Conservation (phyloP, 2,888 invertebrate genomes). For the Rapana venosa region DNA sequence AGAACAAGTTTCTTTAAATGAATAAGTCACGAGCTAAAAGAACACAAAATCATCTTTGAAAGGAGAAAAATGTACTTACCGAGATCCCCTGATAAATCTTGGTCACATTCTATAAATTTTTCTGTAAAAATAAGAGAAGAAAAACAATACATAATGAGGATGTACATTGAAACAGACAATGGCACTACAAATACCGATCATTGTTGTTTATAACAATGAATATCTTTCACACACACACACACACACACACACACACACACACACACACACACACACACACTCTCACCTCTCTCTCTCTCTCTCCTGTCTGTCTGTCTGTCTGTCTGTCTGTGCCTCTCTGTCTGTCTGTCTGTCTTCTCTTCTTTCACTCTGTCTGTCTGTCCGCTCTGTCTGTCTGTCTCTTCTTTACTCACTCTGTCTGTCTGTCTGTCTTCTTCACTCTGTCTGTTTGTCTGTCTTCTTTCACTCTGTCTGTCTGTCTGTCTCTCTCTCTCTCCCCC, state of each 20-base stretch:
- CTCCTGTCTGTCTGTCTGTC: too few species aligned
- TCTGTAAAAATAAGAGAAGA: conserved; percentile 58
- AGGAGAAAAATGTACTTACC: conserved; percentile 58
- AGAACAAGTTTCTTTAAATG: background rate
- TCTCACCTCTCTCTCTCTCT: too few species aligned
- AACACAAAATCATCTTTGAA: background rate
- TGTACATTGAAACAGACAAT: too few species aligned
- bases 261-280: too few species aligned
- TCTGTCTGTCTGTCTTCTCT: too few species aligned
- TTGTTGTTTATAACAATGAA: too few species aligned
- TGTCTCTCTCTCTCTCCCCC: background rate
- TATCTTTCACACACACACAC: too few species aligned
- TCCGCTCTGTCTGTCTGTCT: background rate
- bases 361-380: background rate
- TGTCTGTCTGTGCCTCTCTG: background rate
- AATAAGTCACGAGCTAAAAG: background rate
- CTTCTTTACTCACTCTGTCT: background rate
- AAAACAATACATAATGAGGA: background rate
- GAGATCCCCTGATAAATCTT: conserved; percentile 70
- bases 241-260: too few species aligned
- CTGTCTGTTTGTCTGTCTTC: background rate
- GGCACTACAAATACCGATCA: too few species aligned
- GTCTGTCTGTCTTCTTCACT: background rate
- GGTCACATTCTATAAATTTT: conserved; percentile 73
- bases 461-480: background rate